Evolutionary conservation across 1,140 invertebrate species (phyloP), one percentile per base, ranked within the genome.

Genomic region (Halictus rubicundus): DNA sequence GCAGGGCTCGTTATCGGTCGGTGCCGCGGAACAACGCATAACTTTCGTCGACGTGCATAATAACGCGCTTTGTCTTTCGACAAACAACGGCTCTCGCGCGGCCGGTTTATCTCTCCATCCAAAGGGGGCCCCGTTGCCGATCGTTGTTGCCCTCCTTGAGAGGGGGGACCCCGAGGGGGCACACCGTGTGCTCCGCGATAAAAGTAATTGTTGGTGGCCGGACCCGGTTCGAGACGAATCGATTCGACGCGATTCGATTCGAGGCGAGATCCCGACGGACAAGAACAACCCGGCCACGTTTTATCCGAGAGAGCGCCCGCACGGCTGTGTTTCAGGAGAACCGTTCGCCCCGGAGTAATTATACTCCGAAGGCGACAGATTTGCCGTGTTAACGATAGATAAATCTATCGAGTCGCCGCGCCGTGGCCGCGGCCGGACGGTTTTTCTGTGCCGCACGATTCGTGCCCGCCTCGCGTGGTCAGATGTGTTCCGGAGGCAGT

Each of bases 161-260:
- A 52, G 14, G 49, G 27, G 65, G 37, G 69, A n/a, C 32, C 59
- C 59, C 25, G 21, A 32, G 49, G 21, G 71, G 37, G 12, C 25
- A 39, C 39, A 25, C 69, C n/a, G 39, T 19, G 49, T 16, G 32
- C 32, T 32, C 14, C 49, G 19, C 70, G 83, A 82, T 69, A 85
- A 86, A 84, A 79, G 68, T 76, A 84, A 86, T 82, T 68, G 80
- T 75, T 52, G 52, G 64, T 57, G 76, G 23, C 77, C 49, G 49
- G 63, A n/a, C 27, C 61, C 16, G 49, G 39, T 19, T 77, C 76
- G 75, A 86, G 59, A 85, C 81, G 77, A 85, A 85, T 85, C 83
- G 83, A 83, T 80, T 78, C 69, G 73, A 83, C 74, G 82, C 83
- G 83, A 83, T 80, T 78, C 69, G 73, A 83, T 78, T 71, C 73